Conservation (phyloP, 2,888 invertebrate genomes). For the Drosophila paramelanica region DNA sequence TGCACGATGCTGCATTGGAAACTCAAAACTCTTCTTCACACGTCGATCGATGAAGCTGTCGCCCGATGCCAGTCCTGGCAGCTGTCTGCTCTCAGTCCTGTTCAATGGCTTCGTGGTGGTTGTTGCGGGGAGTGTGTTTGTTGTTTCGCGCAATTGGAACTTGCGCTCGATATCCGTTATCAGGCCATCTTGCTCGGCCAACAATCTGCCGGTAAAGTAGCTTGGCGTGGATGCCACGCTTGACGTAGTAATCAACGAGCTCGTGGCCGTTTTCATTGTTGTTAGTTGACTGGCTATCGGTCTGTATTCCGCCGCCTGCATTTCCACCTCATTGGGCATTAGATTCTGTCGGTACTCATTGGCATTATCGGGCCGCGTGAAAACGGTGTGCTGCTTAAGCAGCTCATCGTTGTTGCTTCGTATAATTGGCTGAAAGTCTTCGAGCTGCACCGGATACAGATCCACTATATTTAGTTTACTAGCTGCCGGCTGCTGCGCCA, state of each 20-base stretch:
- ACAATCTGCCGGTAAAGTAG: constrained; percentile 83
- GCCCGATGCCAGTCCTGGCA: constrained; percentile 35
- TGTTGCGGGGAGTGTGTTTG: constrained; percentile 25
- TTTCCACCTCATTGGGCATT: constrained; percentile 76
- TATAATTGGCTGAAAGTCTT: constrained; percentile 74
- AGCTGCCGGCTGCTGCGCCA: constrained; percentile 65
- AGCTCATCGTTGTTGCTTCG: constrained; percentile 78
- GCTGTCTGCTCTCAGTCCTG: background rate
- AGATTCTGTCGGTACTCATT: constrained; percentile 73
- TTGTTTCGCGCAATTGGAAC: constrained; percentile 81
- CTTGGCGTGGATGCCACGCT: constrained; percentile 42
- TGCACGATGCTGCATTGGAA: constrained; percentile 81
- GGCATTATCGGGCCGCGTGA: constrained; percentile 51
- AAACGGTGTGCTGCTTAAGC: constrained; percentile 75
- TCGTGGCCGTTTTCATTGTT: constrained; percentile 22
- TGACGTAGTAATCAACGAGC: constrained; percentile 17
- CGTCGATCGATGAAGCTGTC: constrained; percentile 83
- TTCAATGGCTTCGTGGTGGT: constrained; percentile 26
- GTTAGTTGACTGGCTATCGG: constrained; percentile 19
- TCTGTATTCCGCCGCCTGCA: constrained; percentile 9
- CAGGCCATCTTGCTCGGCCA: constrained; percentile 84
- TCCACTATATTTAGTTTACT: constrained; percentile 84
- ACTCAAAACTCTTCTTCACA: constrained; percentile 85
- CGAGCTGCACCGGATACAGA: constrained; percentile 82
- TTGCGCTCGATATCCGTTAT: constrained; percentile 85